Percentiles rank a stretch among this genome's conserved stretches.
Evolutionary conservation across 1,140 invertebrate genomes (phyloP).

Genomic region (Aphelinus atriplicis): DNA sequence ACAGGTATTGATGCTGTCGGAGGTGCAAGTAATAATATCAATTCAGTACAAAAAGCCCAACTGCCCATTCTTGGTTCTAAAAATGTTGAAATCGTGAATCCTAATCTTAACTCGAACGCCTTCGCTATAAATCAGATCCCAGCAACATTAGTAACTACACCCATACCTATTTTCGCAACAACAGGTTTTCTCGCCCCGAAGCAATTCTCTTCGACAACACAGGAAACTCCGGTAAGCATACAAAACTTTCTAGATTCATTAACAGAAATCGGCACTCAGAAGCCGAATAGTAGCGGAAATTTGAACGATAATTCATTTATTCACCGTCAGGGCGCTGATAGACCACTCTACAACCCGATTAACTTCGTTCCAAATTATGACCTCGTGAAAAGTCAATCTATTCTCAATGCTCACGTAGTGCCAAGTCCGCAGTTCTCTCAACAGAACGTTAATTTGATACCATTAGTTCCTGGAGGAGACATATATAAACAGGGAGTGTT

Average conservation of each 20-base stretch:
- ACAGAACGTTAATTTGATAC: conserved; percentile 55
- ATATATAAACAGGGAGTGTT: conserved; percentile 53
- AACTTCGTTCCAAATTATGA: conserved; percentile 61
- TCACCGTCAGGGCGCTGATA: conserved; percentile 42
- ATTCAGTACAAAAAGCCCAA: conserved; percentile 48
- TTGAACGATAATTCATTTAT: conserved; percentile 20
- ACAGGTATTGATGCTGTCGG: conserved; percentile 47
- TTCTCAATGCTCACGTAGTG: conserved; percentile 54
- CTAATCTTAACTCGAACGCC: conserved; percentile 56
- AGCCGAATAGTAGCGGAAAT: conserved; percentile 30
- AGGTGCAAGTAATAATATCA: conserved; percentile 51
- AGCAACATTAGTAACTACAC: conserved; percentile 56
- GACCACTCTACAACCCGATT: conserved; percentile 58
- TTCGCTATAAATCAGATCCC: conserved; percentile 53
- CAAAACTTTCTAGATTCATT: conserved; percentile 53
- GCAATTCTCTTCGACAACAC: conserved; percentile 43
- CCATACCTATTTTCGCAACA: conserved; percentile 58
- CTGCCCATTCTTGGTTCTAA: conserved; percentile 55
- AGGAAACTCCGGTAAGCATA: conserved; percentile 43
- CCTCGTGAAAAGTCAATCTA: conserved; percentile 55
- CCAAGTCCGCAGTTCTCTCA: conserved; percentile 49
- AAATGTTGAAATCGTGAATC: conserved; percentile 62
- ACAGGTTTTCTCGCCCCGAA: conserved; percentile 49
- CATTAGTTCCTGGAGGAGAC: conserved; percentile 57
- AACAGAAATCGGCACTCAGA: conserved; percentile 53